Evolutionary conservation across 2,113 vertebrate species (phyloP), one percentile per base, ranked within the genome.

Genomic region (Oceanodroma tethys): DNA sequence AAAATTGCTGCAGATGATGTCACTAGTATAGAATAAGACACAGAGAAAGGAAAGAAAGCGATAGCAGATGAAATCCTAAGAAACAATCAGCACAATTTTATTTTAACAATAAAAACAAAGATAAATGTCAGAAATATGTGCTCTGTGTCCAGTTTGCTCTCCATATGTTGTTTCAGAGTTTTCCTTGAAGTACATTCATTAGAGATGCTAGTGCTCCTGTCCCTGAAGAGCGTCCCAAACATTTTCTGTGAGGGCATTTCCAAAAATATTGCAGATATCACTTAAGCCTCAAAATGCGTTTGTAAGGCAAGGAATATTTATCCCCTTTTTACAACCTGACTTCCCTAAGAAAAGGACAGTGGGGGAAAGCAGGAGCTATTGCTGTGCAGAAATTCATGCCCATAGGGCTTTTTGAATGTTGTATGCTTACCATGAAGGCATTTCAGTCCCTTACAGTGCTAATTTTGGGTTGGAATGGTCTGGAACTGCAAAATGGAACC

Each of bases 101-200:
- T 96, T 67, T 92, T 70, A 89, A 82, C 97, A 92, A 78, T 95
- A 93, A 96, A 96, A 95, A 23, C 82, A 95, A 74, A 80, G 83
- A 84, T 84, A 72, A 91, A 93, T 92, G 86, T 95, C 95, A 95
- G 94, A 96, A 95, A 72, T 90, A 66, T 47, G 43, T 79, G 36
- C 72, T 92, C 75, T 79, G 43, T 87, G 88, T 91, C 96, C 81
- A 58, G 76, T 86, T 95, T 71, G 40, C 62, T 85, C 80, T 95
- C 78, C 91, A 80, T 94, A 90, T 96, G 94, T 79, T 90, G 56
- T 88, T 94, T 82, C 65, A 48, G 40, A 79, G 40, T 81, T 93
- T 87, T 94, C 56, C 38, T 67, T 93, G 47, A 86, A 97, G 81
- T 91, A 26, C 52, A 10, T 84, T 92, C 25, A 38, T 91, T 91